phyloP scores from a whole-genome alignment of 2,113 vertebrate species.

The Pseudorectes ferrugineus region DNA sequence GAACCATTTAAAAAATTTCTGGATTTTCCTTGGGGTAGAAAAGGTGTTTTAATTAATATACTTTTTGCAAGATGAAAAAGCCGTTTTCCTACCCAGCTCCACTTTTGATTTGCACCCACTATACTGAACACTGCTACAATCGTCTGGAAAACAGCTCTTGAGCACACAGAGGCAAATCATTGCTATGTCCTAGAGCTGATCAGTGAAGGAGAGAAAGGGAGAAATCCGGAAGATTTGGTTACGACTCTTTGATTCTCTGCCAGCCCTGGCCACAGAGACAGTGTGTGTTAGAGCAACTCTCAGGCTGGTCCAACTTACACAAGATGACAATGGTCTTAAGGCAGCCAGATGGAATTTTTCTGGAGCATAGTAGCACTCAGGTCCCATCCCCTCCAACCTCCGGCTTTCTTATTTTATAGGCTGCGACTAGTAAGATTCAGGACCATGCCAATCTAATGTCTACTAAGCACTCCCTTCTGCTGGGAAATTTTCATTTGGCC shows the following conservation, averaged over 20 bases:
- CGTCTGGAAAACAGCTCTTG: background rate
- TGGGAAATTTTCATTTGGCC: slow-evolving; percentile 15
- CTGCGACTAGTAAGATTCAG: background rate
- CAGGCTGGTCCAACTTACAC: background rate
- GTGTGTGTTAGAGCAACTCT: fast-evolving
- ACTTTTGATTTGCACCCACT: background rate
- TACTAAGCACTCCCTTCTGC: background rate
- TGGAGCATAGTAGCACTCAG: background rate
- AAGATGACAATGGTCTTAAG: background rate
- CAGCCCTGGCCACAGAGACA: background rate
- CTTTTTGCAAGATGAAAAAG: background rate
- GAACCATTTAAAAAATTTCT: background rate
- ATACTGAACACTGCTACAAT: background rate
- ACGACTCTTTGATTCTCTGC: fast-evolving
- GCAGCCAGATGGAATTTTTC: background rate
- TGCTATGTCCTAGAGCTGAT: background rate
- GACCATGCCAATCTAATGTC: background rate
- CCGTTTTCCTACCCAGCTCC: background rate
- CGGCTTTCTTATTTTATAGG: background rate
- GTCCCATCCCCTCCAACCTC: background rate
- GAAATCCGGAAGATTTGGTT: background rate
- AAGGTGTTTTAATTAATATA: background rate
- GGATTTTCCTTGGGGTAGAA: background rate
- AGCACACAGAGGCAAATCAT: background rate
- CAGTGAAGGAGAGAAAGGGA: background rate